Evolutionary conservation across 1,140 invertebrate genomes (phyloP).

Genomic region (Chionoecetes opilio): DNA sequence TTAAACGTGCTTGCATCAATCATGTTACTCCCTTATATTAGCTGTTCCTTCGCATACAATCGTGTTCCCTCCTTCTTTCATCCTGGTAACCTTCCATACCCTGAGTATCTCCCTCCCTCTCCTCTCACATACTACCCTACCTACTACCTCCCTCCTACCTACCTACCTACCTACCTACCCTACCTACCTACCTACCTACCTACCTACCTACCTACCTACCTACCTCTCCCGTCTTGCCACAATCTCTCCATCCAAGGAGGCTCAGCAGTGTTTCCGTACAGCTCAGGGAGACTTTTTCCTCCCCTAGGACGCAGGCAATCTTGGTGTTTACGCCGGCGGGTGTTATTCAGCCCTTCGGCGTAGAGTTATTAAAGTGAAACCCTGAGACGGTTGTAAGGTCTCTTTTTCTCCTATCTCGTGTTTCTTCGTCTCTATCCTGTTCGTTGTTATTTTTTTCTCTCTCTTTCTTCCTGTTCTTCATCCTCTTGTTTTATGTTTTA

Average conservation of each 20-base stretch:
- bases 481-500: not conserved
- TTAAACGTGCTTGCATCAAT: too few relatives aligned
- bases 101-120: not conserved
- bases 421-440: not conserved
- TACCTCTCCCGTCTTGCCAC: not conserved
- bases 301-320: not conserved
- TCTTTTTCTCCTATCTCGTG: not conserved
- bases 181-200: not conserved
- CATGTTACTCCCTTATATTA: too few relatives aligned
- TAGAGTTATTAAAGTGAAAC: not conserved
- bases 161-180: not conserved
- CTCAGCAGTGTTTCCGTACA: too few relatives aligned
- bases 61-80: too few relatives aligned
- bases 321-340: constrained; percentile 11
- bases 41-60: too few relatives aligned
- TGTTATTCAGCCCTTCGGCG: constrained; percentile 14
- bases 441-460: not conserved
- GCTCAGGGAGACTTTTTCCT: too few relatives aligned
- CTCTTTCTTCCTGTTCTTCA: not conserved
- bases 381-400: not conserved
- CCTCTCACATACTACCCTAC: not conserved
- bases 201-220: not conserved
- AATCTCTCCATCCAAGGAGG: too few relatives aligned
- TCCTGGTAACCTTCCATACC: too few relatives aligned
- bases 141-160: not conserved